Evolutionary conservation across 1,140 invertebrate genomes (phyloP).

Genomic region (Odontomachus brunneus): DNA sequence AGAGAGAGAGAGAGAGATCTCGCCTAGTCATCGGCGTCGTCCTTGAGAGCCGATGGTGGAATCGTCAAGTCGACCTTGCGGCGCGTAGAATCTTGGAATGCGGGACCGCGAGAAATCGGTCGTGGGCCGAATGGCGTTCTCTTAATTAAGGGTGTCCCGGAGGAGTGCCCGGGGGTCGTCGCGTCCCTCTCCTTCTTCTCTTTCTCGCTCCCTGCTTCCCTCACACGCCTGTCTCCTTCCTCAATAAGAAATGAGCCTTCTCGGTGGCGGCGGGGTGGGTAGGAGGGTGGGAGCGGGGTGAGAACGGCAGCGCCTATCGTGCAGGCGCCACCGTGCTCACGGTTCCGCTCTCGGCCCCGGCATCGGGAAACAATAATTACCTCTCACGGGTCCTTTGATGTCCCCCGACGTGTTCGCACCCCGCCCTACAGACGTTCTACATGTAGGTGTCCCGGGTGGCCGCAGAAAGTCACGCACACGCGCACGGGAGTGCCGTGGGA

Average conservation of each 20-base stretch:
- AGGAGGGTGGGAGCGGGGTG: slow-evolving; percentile 71
- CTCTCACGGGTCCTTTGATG: slow-evolving; percentile 82
- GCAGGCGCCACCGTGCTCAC: slow-evolving; percentile 80
- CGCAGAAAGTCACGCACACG: slow-evolving; percentile 70
- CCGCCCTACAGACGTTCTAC: slow-evolving; percentile 75
- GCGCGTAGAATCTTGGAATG: slow-evolving; percentile 68
- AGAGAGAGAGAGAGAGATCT: no score
- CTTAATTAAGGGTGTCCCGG: slow-evolving; percentile 81
- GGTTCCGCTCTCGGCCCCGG: slow-evolving; percentile 69
- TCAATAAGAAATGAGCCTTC: slow-evolving; percentile 63
- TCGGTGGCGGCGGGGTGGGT: slow-evolving; percentile 65
- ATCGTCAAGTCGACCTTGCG: slow-evolving; percentile 64
- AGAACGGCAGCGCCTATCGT: slow-evolving; percentile 81
- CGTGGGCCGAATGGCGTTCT: slow-evolving; percentile 77
- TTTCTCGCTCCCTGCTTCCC: not conserved
- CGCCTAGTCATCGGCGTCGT: slow-evolving; percentile 56
- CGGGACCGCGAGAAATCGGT: slow-evolving; percentile 76
- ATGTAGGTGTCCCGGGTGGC: slow-evolving; percentile 78
- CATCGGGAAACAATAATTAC: slow-evolving; percentile 84
- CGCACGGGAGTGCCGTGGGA: slow-evolving; percentile 17
- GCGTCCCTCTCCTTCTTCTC: slow-evolving; percentile 15
- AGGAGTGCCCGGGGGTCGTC: slow-evolving; percentile 48
- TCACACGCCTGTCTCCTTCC: not conserved
- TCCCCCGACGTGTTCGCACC: slow-evolving; percentile 82
- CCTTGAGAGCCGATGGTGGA: slow-evolving; percentile 66